A percentile compares a stretch with the other conserved stretches of the same genome.
These are phyloP conservation scores for Petrocephalus microphthalmus DNA, from an alignment of 2,113 vertebrate genomes.

Conservation along the genomic window DNA sequence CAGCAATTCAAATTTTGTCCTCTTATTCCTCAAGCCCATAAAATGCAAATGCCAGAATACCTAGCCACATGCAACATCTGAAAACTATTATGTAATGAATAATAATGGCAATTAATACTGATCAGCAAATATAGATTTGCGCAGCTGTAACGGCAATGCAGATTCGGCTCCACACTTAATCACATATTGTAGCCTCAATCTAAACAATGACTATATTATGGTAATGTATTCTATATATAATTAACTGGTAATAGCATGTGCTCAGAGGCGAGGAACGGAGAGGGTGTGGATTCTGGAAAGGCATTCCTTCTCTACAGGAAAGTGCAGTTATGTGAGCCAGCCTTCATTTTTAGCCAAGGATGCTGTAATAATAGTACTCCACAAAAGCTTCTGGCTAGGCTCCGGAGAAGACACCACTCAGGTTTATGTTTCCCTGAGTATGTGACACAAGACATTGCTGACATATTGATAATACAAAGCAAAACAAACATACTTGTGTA, in stretches of 20 bases:
- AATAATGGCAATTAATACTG: neutral
- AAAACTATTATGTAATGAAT: neutral
- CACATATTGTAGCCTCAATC: constrained; percentile 2
- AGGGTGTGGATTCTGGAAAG: neutral
- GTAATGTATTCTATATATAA: neutral
- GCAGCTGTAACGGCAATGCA: neutral
- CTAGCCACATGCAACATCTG: neutral
- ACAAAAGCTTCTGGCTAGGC: neutral
- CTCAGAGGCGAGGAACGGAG: neutral
- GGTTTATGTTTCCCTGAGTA: neutral
- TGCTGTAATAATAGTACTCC: neutral
- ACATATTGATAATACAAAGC: neutral
- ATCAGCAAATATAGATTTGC: constrained; percentile 2
- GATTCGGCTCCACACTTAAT: neutral
- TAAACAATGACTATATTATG: neutral
- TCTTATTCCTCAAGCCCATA: neutral
- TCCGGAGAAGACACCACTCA: neutral
- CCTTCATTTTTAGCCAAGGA: neutral
- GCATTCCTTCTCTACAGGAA: neutral
- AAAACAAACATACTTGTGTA: neutral
- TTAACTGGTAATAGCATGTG: neutral
- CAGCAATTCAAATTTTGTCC: neutral
- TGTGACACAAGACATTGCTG: neutral
- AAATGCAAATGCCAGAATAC: neutral
- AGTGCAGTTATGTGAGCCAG: neutral